Percentiles rank a stretch among this genome's conserved stretches.
Conservation (phyloP, 1,140 invertebrate species). For the Bilobella aurantiaca region DNA sequence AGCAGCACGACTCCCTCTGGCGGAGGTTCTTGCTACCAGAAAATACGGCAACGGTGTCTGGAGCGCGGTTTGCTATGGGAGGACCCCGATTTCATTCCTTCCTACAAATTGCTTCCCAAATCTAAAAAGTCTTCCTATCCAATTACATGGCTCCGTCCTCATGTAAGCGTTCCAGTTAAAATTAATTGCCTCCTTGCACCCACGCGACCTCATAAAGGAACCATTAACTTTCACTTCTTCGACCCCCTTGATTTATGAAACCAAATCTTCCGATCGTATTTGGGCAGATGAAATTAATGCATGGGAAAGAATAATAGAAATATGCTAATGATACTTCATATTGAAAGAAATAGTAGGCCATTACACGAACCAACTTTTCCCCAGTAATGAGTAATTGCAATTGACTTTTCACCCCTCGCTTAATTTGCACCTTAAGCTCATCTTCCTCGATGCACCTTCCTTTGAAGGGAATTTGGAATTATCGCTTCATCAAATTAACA, state of each 20-base stretch:
- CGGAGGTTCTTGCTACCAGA: conserved; percentile 38
- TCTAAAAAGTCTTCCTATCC: conserved; percentile 37
- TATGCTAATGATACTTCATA: background rate
- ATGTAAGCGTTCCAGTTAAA: conserved; percentile 42
- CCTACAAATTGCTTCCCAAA: conserved; percentile 31
- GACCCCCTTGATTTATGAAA: background rate
- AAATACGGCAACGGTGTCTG: conserved; percentile 46
- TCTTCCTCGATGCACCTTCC: too few species aligned
- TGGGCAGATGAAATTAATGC: conserved; percentile 9
- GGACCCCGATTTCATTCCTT: conserved; percentile 47
- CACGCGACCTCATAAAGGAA: background rate
- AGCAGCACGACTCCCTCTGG: conserved; percentile 39
- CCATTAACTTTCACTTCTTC: background rate
- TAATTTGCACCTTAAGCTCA: too few species aligned
- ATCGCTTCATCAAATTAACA: too few species aligned
- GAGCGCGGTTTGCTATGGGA: conserved; percentile 52
- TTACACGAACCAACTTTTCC: too few species aligned
- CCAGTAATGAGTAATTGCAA: too few species aligned
- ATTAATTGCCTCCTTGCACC: background rate
- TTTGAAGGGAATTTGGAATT: too few species aligned
- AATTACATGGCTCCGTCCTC: conserved; percentile 51
- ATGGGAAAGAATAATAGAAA: background rate
- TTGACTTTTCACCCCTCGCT: too few species aligned
- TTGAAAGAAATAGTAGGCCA: too few species aligned
- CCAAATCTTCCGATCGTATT: background rate